phyloP scores from a whole-genome alignment of 2,888 invertebrate genomes.

The Lithosia quadra region DNA sequence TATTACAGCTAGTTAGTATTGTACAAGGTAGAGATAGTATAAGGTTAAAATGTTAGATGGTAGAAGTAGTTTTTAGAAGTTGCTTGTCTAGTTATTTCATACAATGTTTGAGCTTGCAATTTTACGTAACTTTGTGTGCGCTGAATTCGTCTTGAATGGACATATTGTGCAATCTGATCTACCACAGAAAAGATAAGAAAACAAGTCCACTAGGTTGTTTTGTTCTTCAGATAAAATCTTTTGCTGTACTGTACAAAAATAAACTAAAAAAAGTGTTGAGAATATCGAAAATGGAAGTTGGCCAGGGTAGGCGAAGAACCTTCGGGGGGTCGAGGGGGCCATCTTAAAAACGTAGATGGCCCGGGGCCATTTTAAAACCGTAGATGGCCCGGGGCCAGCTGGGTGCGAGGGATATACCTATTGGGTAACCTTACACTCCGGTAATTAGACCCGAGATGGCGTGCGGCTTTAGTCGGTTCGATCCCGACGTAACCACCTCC shows the following conservation, averaged over 20 bases:
- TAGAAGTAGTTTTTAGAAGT: slow-evolving; percentile 12
- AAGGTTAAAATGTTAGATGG: slow-evolving; percentile 16
- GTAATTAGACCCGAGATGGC: too few relatives aligned
- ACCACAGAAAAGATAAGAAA: neutral
- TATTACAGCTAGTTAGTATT: slow-evolving; percentile 17
- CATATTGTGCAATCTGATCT: neutral
- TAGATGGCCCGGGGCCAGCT: too few relatives aligned
- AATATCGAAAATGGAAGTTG: too few relatives aligned
- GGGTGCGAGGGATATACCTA: too few relatives aligned
- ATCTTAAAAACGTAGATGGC: too few relatives aligned
- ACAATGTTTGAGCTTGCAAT: slow-evolving; percentile 10
- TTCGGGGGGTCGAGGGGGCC: too few relatives aligned
- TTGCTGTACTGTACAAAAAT: neutral
- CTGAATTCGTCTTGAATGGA: neutral
- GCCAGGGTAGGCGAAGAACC: too few relatives aligned
- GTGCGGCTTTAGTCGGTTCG: too few relatives aligned
- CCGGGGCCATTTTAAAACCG: too few relatives aligned
- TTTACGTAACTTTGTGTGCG: slow-evolving; percentile 1
- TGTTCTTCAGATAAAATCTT: neutral
- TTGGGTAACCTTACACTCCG: too few relatives aligned
- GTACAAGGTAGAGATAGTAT: slow-evolving; percentile 14
- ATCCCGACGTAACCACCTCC: too few relatives aligned
- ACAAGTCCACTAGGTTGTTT: neutral
- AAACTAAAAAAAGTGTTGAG: neutral
- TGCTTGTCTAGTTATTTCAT: slow-evolving; percentile 23